Evolutionary conservation across 2,113 vertebrate species (phyloP).

Genomic region (Aythya baeri): DNA sequence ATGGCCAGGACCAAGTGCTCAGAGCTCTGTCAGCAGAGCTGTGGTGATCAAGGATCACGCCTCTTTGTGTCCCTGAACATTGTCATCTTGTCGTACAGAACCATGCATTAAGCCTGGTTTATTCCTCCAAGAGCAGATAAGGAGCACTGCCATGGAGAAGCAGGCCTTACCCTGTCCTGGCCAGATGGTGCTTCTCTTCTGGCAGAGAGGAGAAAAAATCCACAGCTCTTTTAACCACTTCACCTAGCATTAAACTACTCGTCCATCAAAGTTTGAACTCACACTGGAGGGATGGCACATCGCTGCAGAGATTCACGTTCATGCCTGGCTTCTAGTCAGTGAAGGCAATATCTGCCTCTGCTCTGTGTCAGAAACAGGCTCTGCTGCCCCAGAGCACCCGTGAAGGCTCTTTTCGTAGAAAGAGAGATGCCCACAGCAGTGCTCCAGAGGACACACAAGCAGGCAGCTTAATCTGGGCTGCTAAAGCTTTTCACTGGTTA

Average conservation of each 20-base stretch:
- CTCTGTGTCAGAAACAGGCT: background rate
- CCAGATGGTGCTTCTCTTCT: slow-evolving; percentile 5
- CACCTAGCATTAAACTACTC: background rate
- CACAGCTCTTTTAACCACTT: slow-evolving; percentile 1
- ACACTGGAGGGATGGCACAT: background rate
- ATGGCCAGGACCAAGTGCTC: background rate
- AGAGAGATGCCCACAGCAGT: background rate
- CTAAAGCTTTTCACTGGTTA: background rate
- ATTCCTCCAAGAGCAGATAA: background rate
- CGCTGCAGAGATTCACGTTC: background rate
- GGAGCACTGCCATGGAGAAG: background rate
- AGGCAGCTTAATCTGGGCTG: background rate
- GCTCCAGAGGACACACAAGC: background rate
- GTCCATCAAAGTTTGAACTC: slow-evolving; percentile 4
- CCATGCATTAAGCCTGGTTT: background rate
- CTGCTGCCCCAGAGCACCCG: background rate
- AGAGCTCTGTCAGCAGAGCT: background rate
- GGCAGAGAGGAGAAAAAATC: background rate
- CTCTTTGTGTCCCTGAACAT: background rate
- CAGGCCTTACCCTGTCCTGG: background rate
- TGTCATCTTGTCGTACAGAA: background rate
- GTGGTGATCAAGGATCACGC: background rate
- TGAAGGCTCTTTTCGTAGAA: background rate
- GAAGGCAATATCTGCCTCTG: background rate
- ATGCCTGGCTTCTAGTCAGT: background rate